Percentiles rank a stretch among this genome's conserved stretches.
Evolutionary conservation across 1,140 invertebrate genomes (phyloP).

Genomic region (Hetaerina americana): DNA sequence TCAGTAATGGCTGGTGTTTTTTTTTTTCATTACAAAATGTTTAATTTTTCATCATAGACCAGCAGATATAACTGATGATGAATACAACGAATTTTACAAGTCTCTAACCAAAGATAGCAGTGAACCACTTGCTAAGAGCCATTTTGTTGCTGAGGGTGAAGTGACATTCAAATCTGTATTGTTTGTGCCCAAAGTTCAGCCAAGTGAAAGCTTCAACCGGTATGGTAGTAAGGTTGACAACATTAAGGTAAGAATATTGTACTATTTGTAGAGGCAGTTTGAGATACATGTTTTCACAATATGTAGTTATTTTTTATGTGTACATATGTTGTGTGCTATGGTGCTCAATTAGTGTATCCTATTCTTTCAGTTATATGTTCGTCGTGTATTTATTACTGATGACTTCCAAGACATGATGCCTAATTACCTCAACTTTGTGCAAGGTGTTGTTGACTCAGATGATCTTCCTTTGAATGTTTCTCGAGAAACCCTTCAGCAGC

Average conservation of each 20-base stretch:
- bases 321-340: neutral
- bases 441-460: constrained; percentile 98
- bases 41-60: too few species aligned
- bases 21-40: too few species aligned
- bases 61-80: constrained; percentile 67
- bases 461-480: constrained; percentile 97
- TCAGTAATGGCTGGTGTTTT: too few species aligned
- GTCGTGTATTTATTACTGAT: constrained; percentile 97
- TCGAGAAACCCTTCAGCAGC: constrained; percentile 95
- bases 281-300: neutral
- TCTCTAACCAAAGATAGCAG: constrained; percentile 82
- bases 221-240: constrained; percentile 91
- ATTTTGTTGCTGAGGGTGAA: constrained; percentile 97
- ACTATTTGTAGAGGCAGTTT: neutral
- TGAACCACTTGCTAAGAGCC: constrained; percentile 76
- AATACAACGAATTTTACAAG: constrained; percentile 93
- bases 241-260: constrained; percentile 54
- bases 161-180: constrained; percentile 95
- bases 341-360: neutral
- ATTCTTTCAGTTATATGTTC: constrained; percentile 63
- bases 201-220: constrained; percentile 85
- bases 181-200: constrained; percentile 80
- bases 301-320: neutral
- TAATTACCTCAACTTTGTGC: constrained; percentile 88
- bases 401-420: constrained; percentile 99